phyloP scores from a whole-genome alignment of 2,888 invertebrate genomes.

The Formica aserva region DNA sequence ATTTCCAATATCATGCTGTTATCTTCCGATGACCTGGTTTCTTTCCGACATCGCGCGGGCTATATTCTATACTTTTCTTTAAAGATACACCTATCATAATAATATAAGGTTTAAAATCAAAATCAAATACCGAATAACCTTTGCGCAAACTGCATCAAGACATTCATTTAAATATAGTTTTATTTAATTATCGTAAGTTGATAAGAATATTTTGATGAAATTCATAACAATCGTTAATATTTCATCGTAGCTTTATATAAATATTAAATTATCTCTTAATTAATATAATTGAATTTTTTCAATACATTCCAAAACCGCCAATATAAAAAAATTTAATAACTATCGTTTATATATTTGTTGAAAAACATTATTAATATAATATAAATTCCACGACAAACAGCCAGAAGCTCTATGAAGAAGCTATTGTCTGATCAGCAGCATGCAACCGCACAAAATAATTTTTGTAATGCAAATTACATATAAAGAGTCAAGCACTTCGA shows the following conservation, averaged over 20 bases:
- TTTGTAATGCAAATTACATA: not conserved
- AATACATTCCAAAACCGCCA: not conserved
- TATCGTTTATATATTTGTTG: not conserved
- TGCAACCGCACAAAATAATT: not conserved
- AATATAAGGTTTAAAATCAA: not conserved
- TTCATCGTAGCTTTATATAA: not conserved
- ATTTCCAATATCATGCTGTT: slow-evolving; percentile 16
- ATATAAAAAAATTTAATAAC: not conserved
- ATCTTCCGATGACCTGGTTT: slow-evolving; percentile 12
- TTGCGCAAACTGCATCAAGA: not conserved
- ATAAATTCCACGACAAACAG: not conserved
- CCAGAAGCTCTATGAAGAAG: not conserved
- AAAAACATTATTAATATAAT: not conserved
- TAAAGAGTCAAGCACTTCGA: slow-evolving; percentile 8
- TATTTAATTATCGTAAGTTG: slow-evolving; percentile 3
- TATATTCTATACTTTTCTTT: not conserved
- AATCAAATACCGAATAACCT: not conserved
- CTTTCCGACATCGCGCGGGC: not conserved
- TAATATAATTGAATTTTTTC: not conserved
- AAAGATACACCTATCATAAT: not conserved
- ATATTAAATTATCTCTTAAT: not conserved
- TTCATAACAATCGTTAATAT: not conserved
- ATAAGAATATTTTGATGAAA: not conserved
- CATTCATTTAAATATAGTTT: slow-evolving; percentile 20
- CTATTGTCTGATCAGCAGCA: not conserved